Conservation (phyloP, 2,888 invertebrate species). For the Neoascia interrupta region DNA sequence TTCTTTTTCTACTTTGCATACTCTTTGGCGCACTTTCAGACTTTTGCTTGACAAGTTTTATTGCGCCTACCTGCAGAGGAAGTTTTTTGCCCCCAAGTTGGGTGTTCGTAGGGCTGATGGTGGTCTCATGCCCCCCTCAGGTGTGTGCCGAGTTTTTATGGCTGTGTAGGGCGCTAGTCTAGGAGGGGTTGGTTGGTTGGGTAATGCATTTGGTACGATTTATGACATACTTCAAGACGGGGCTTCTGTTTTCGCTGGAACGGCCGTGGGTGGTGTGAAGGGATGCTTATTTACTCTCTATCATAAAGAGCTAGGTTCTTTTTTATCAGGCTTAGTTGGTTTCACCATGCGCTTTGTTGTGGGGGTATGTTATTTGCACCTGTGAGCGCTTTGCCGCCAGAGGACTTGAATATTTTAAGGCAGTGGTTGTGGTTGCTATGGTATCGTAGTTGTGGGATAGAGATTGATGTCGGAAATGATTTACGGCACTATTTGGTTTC, state of each 20-base stretch:
- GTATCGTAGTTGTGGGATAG: no score
- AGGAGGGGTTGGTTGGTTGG: neutral
- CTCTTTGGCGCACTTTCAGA: conserved; percentile 46
- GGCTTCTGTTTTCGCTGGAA: conserved; percentile 33
- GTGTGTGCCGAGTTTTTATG: conserved; percentile 58
- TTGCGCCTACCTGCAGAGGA: conserved; percentile 33
- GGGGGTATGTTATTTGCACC: conserved; percentile 58
- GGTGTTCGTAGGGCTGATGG: conserved; percentile 42
- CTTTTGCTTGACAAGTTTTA: conserved; percentile 52
- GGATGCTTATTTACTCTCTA: conserved; percentile 52
- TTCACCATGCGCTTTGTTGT: conserved; percentile 50
- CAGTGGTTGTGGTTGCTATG: conserved; percentile 36
- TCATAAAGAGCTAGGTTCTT: conserved; percentile 16
- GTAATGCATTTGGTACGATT: conserved; percentile 40
- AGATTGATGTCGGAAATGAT: no score
- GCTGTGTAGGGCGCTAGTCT: conserved; percentile 7
- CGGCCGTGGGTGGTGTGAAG: conserved; percentile 32
- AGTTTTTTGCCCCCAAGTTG: neutral
- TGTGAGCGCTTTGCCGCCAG: conserved; percentile 40
- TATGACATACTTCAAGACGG: conserved; percentile 35
- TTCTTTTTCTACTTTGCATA: conserved; percentile 62
- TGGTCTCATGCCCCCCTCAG: no score
- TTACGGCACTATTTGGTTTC: no score
- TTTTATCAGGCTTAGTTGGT: conserved; percentile 35
- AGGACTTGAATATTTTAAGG: conserved; percentile 60